phyloP scores from a whole-genome alignment of 2,888 invertebrate species.

The Metopia argyrocephala region DNA sequence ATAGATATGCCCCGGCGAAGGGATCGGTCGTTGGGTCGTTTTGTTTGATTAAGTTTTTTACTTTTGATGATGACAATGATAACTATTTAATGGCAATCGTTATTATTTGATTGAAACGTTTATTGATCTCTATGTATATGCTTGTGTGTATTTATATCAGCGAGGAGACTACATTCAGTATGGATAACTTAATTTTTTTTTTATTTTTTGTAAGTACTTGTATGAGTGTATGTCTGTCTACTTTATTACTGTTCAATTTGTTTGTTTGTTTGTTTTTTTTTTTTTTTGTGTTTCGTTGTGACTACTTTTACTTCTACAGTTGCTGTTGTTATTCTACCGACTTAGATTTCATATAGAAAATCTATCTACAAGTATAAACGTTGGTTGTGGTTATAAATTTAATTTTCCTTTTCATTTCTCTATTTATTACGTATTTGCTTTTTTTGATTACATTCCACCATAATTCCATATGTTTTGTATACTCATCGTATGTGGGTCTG shows the following conservation, averaged over 20 bases:
- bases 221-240: neutral
- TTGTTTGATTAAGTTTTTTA: neutral
- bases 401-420: conserved; percentile 10
- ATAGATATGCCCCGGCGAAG: neutral
- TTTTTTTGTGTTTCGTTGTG: no score
- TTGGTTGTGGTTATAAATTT: conserved; percentile 23
- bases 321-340: conserved; percentile 31
- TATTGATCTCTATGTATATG: neutral
- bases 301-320: conserved; percentile 47
- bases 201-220: neutral
- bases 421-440: neutral
- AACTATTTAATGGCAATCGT: neutral
- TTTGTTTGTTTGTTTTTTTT: neutral
- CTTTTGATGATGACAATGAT: neutral
- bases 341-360: neutral
- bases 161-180: no score
- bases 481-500: conserved; percentile 24
- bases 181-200: no score
- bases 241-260: conserved; percentile 17
- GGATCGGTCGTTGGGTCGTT: neutral
- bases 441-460: conserved; percentile 33
- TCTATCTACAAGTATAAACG: neutral
- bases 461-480: neutral
- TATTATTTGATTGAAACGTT: conserved; percentile 34
- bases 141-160: neutral